Base-by-base conservation (phyloP, 2,113 vertebrate species). In the Oenanthe oenanthe region DNA sequence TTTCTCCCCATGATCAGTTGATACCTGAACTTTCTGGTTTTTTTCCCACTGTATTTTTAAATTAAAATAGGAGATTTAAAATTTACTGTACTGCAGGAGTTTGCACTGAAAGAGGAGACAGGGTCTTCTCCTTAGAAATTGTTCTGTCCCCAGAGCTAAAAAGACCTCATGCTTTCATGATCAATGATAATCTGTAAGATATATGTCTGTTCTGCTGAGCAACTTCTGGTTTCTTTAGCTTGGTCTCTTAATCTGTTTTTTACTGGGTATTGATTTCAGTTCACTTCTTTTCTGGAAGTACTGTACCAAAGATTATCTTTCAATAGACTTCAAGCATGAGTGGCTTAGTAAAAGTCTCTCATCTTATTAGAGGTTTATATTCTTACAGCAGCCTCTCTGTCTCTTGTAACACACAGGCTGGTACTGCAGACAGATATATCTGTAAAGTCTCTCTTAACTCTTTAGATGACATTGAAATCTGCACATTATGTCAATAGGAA, bases 231-330 rank as follows among this genome's bases (percentile, higher is more conserved):
- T 95, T 89, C 73, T 91, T 89, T 43, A 61, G 57, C 88, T 89
- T 73, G 40, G 73, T 61, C 72, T 93, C 86, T 60, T 91, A 88
- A 92, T 92, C 94, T 89, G 48, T 58, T 94, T 94, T 95, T 89
- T 78, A 92, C 73, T 89, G 73, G 70, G 75, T 84, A 96, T 92
- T 65, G 91, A 94, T 95, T 97, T 95, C 89, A 87, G 57, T 95
- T 96, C 80, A 87, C 80, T 68, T 57, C 53, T 84, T 78, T 92
- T 93, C 77, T 91, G 80, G 57, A 89, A 87, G 48, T 87, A 78
- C 73, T 81, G 80, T 95, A 95, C 80, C 65, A 65, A 92, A 96
- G 94, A 93, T 86, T 95, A 86, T 92, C 73, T 95, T 92, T 89
- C 86, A 93, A 87, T 78, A 87, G 86, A 48, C 68, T 95, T 65